Base-by-base conservation (phyloP, 2,113 vertebrate genomes). In the Megaceryle torquata region DNA sequence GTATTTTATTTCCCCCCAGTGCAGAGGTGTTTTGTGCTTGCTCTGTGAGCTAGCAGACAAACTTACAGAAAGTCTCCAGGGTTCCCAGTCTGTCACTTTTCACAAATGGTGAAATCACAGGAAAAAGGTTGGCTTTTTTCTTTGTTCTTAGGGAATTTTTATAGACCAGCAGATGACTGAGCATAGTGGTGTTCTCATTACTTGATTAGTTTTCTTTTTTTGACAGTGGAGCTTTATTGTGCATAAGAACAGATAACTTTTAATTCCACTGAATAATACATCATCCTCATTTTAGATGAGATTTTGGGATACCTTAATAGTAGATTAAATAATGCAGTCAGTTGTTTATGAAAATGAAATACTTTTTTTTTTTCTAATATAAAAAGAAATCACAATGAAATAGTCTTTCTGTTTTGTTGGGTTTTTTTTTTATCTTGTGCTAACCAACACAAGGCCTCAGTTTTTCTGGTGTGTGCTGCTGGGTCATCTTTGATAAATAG, bases 51-150 rank as follows among this genome's bases (percentile, higher is more conserved):
- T 92, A 91, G 71, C 57, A 93, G 56, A 54, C 39, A 39, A 78
- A 44, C 56, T 81, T 77, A 24, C 0, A 41, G 68, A 41, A 44
- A 50, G 31, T 96, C 82, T 93, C 56, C 64, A 72, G 74, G 43
- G 67, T 76, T 95, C 87, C 91, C 92, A 72, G 87, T 94, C 80
- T 95, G 16, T 85, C 39, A n/a, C 82, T 77, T 96, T 89, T 89
- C 93, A 76, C 53, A 86, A 86, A 92, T 7, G 9, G 88, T 69
- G 69, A 83, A 93, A 53, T 88, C 54, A 51, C 18, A 71, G 35
- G 57, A 70, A 87, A 77, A 83, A 80, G 13, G 29, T 54, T 8
- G 4, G 4, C 16, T 25, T 25, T 86, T 81, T 71, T 39, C 50
- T 64, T 87, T 28, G 89, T 94, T 89, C 61, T 87, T 84, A 82